Evolutionary conservation across 2,888 invertebrate genomes (phyloP).

Genomic region (Pseudanteris insignis): DNA sequence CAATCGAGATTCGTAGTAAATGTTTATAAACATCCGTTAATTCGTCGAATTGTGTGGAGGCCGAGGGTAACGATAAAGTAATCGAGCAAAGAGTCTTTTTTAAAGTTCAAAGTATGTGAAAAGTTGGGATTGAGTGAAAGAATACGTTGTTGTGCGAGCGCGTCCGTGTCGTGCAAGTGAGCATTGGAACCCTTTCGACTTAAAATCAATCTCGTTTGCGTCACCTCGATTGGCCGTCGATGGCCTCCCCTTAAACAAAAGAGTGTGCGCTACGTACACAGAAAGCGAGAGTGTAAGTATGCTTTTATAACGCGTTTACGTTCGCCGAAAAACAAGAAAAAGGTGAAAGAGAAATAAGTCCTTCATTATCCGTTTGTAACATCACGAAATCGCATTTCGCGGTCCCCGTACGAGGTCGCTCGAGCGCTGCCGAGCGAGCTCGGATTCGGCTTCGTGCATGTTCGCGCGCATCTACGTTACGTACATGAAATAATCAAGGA

Average conservation of each 20-base stretch:
- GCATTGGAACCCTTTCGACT: constrained; percentile 8
- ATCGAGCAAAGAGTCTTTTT: too few relatives aligned
- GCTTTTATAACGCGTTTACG: constrained; percentile 29
- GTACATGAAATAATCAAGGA: too few relatives aligned
- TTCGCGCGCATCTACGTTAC: constrained; percentile 18
- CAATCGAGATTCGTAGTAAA: too few relatives aligned
- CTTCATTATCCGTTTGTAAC: constrained; percentile 39
- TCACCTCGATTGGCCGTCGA: constrained; percentile 30
- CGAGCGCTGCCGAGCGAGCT: constrained; percentile 17
- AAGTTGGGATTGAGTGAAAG: neutral
- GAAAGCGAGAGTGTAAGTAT: constrained; percentile 23
- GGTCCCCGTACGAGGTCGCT: constrained; percentile 39
- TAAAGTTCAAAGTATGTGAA: too few relatives aligned
- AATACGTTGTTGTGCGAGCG: constrained; percentile 1
- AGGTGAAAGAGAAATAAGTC: constrained; percentile 31
- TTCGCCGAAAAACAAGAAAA: constrained; percentile 30
- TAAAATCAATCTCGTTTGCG: constrained; percentile 37
- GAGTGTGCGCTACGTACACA: constrained; percentile 20
- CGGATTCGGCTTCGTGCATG: constrained; percentile 7
- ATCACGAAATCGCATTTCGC: constrained; percentile 45
- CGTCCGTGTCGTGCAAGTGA: too few relatives aligned
- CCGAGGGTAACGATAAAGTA: too few relatives aligned
- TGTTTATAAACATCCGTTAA: too few relatives aligned
- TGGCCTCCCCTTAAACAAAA: constrained; percentile 36
- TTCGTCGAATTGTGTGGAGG: too few relatives aligned